A percentile compares a stretch with the other conserved stretches of the same genome.
phyloP scores from a whole-genome alignment of 1,140 invertebrate genomes.

The Hycleus phaleratus region DNA sequence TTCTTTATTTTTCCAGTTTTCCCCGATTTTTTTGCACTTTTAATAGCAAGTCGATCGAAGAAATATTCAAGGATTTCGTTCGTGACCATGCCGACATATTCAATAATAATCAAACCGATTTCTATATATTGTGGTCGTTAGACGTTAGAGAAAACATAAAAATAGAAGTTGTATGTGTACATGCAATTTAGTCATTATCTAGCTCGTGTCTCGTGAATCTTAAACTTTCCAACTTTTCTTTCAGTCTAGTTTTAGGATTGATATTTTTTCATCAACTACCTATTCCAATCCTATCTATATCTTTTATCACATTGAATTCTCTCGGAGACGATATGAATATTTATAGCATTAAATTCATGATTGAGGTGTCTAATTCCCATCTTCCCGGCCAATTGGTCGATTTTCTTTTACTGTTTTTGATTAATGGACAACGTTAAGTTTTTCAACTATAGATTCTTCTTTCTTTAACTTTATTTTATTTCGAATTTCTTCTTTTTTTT shows the following conservation, averaged over 20 bases:
- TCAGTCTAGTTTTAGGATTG: neutral
- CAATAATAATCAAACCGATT: conserved; percentile 14
- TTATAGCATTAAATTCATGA: conserved; percentile 19
- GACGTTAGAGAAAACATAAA: conserved; percentile 6
- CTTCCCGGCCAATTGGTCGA: too few relatives aligned
- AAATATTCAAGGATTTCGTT: conserved; percentile 2
- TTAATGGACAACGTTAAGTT: too few relatives aligned
- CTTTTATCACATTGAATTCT: conserved; percentile 17
- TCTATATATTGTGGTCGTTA: conserved; percentile 12
- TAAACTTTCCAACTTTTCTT: conserved; percentile 15
- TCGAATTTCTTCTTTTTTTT: too few relatives aligned
- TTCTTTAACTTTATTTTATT: too few relatives aligned
- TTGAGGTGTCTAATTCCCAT: conserved; percentile 16
- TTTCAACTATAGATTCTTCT: too few relatives aligned
- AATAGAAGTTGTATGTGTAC: conserved; percentile 13
- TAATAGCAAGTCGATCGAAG: too few relatives aligned
- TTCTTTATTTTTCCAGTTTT: too few relatives aligned
- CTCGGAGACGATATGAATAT: conserved; percentile 18
- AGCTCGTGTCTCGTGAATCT: conserved; percentile 13
- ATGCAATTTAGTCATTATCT: conserved; percentile 16
- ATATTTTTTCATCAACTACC: neutral
- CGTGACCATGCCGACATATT: conserved; percentile 10
- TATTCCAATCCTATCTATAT: too few relatives aligned
- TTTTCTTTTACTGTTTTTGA: too few relatives aligned
- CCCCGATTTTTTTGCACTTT: too few relatives aligned